Conservation (phyloP, 2,797 vertebrate species). For the Argya squamiceps region DNA sequence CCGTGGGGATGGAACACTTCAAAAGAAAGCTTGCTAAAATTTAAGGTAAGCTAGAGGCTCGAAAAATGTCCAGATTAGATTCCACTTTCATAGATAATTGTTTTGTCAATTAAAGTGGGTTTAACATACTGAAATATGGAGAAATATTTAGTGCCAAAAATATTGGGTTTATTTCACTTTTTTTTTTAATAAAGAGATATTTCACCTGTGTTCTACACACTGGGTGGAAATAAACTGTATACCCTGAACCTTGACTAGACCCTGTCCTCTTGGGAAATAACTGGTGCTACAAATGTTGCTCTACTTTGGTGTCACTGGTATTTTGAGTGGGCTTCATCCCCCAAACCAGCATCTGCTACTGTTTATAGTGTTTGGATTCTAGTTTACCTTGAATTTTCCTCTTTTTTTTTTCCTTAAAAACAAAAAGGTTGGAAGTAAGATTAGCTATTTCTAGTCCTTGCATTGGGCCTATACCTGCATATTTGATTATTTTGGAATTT, state of each 20-base stretch:
- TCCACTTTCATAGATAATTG: not conserved
- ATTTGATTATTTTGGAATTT: slow-evolving; percentile 5
- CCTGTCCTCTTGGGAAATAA: slow-evolving; percentile 20
- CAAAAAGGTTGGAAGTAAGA: not conserved
- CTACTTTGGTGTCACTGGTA: not conserved
- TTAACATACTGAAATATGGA: not conserved
- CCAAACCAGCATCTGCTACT: not conserved
- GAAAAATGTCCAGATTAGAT: slow-evolving; percentile 1
- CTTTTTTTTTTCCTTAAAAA: not conserved
- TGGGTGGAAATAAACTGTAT: slow-evolving; percentile 1
- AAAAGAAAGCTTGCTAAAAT: slow-evolving; percentile 57
- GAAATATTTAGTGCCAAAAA: slow-evolving; percentile 28
- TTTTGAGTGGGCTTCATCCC: slow-evolving; percentile 17
- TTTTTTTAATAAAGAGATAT: not conserved
- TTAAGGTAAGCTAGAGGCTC: slow-evolving; percentile 50
- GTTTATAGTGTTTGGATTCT: not conserved
- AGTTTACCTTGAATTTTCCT: slow-evolving; percentile 55
- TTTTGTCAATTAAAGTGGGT: not conserved
- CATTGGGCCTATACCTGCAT: slow-evolving; percentile 2
- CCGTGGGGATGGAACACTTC: not conserved
- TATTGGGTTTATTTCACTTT: not conserved
- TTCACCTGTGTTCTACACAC: not conserved
- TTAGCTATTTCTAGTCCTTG: slow-evolving; percentile 22
- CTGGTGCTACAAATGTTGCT: slow-evolving; percentile 15
- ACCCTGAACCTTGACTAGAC: slow-evolving; percentile 40